A percentile compares a stretch with the other conserved stretches of the same genome.
Evolutionary conservation across 2,797 vertebrate species (phyloP).

Genomic region (Iguana delicatissima): DNA sequence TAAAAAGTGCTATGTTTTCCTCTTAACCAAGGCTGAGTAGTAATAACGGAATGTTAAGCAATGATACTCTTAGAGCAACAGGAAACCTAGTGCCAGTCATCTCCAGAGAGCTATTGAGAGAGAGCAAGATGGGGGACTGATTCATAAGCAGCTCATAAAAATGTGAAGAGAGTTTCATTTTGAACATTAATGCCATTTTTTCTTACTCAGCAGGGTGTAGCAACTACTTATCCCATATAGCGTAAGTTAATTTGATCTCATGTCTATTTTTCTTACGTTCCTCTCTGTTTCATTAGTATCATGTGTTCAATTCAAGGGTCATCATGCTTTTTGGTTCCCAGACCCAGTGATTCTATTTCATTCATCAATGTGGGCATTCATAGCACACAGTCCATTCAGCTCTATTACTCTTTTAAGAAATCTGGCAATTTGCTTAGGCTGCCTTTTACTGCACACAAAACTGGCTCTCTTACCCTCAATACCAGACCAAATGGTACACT

Average conservation of each 20-base stretch:
- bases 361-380: not conserved
- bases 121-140: not conserved
- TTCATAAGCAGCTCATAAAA: slow-evolving; percentile 23
- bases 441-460: not conserved
- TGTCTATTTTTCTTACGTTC: slow-evolving; percentile 1
- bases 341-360: not conserved
- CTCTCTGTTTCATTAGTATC: not conserved
- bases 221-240: not conserved
- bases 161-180: not conserved
- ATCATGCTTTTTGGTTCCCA: not conserved
- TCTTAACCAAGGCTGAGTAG: slow-evolving; percentile 5
- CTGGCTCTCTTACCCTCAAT: not conserved
- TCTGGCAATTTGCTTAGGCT: not conserved
- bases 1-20: not conserved
- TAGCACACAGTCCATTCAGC: not conserved
- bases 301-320: not conserved
- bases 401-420: not conserved
- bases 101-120: not conserved
- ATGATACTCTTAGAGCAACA: slow-evolving; percentile 2
- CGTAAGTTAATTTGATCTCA: slow-evolving; percentile 1
- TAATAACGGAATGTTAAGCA: not conserved
- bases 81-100: not conserved
- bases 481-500: not conserved
- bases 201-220: not conserved
- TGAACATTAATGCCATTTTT: not conserved